Evolutionary conservation across 1,140 invertebrate genomes (phyloP).

Genomic region (Marisa cornuarietis): DNA sequence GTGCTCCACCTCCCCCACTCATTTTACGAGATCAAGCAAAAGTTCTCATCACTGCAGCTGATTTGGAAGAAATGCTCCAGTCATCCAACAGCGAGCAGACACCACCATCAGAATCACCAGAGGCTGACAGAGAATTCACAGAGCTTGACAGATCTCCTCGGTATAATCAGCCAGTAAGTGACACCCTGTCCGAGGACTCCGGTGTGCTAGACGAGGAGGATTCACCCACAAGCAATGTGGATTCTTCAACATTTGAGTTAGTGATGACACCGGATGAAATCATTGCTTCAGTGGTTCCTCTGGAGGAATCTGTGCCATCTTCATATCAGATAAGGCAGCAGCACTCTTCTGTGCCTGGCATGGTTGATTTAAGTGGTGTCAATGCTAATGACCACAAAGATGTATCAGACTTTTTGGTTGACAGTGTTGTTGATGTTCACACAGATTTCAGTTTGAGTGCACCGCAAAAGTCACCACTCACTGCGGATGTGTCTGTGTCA

Average conservation of each 20-base stretch:
- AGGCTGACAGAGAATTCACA: background rate
- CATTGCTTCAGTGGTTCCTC: background rate
- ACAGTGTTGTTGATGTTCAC: too few species aligned
- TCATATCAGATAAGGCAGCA: too few species aligned
- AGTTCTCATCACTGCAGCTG: background rate
- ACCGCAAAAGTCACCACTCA: too few species aligned
- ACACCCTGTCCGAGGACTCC: slow-evolving; percentile 18
- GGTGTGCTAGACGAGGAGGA: slow-evolving; percentile 21
- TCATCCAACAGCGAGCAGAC: background rate
- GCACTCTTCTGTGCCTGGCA: too few species aligned
- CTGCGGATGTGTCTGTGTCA: too few species aligned
- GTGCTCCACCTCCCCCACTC: slow-evolving; percentile 30
- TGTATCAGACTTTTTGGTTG: too few species aligned
- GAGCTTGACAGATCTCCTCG: background rate
- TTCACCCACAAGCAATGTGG: slow-evolving; percentile 10
- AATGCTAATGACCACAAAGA: too few species aligned
- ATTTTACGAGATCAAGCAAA: slow-evolving; percentile 10
- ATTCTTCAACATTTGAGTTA: slow-evolving; percentile 8
- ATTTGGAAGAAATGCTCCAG: background rate
- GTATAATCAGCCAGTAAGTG: slow-evolving; percentile 12
- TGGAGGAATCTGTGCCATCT: too few species aligned
- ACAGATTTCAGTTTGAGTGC: too few species aligned
- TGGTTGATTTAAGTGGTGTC: too few species aligned
- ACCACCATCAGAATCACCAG: background rate
- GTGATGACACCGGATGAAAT: slow-evolving; percentile 7